Evolutionary conservation across 1,140 invertebrate genomes (phyloP).

Genomic region (Drosophila lacertosa): DNA sequence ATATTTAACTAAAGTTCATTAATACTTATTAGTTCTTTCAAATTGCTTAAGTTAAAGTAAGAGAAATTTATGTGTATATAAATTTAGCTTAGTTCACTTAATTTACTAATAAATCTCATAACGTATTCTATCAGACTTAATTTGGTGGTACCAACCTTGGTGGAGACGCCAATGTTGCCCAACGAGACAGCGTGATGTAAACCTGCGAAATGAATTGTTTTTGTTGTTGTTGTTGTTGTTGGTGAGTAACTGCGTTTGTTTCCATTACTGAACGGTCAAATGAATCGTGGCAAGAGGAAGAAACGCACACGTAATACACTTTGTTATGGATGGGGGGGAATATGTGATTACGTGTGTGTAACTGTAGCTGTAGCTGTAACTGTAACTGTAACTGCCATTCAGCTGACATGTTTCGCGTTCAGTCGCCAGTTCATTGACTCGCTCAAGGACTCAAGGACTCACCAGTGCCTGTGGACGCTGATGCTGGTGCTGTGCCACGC

Average conservation of each 20-base stretch:
- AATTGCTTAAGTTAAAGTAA: too few relatives aligned
- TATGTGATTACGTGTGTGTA: constrained; percentile 41
- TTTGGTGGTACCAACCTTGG: constrained; percentile 75
- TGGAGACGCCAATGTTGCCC: constrained; percentile 84
- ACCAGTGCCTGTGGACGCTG: constrained; percentile 56
- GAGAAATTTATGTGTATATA: too few relatives aligned
- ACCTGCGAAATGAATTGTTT: constrained; percentile 76
- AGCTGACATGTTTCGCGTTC: constrained; percentile 52
- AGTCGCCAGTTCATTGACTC: constrained; percentile 41
- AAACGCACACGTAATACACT: constrained; percentile 13
- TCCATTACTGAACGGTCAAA: constrained; percentile 28
- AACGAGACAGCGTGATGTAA: constrained; percentile 84
- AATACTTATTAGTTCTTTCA: too few relatives aligned
- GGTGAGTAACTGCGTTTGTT: constrained; percentile 19
- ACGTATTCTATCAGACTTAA: background rate
- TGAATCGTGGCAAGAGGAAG: constrained; percentile 28
- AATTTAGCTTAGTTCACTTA: background rate
- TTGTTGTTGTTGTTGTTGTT: too few relatives aligned
- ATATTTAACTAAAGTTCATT: too few relatives aligned
- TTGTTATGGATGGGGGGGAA: background rate
- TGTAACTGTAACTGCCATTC: constrained; percentile 31
- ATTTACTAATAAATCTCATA: background rate
- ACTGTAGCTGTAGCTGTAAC: background rate
- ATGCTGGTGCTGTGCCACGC: constrained; percentile 52
- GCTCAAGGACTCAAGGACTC: constrained; percentile 73